phyloP scores from a whole-genome alignment of 2,797 vertebrate genomes.

The Trachops cirrhosus region DNA sequence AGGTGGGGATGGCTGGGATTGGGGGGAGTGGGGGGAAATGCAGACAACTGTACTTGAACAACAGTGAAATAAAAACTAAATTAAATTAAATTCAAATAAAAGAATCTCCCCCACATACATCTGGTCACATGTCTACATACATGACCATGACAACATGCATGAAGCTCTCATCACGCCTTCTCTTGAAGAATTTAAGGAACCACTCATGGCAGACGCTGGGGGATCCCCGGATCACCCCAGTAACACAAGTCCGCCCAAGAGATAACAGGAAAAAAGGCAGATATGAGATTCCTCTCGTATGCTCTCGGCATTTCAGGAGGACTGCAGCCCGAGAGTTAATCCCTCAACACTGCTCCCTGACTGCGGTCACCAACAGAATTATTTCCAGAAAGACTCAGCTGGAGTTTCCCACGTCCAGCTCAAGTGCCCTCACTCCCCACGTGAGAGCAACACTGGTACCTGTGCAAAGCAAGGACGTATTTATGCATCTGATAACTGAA shows the following conservation, averaged over 20 bases:
- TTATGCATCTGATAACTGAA: not conserved
- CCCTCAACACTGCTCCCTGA: not conserved
- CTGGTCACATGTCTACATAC: not conserved
- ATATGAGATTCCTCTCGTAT: not conserved
- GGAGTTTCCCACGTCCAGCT: not conserved
- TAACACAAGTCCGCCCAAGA: not conserved
- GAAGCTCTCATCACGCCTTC: not conserved
- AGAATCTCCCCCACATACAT: not conserved
- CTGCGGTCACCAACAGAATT: not conserved
- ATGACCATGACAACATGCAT: not conserved
- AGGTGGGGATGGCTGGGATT: too few relatives aligned
- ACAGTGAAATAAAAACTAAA: not conserved
- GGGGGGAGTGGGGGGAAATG: too few relatives aligned
- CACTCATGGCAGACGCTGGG: rapidly evolving
- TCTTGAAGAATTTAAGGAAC: not conserved
- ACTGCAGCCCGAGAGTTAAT: not conserved
- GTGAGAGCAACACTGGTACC: not conserved
- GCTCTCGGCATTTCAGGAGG: not conserved
- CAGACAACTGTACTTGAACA: too few relatives aligned
- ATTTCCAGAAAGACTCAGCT: not conserved
- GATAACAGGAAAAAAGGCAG: not conserved
- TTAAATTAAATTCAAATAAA: too few relatives aligned
- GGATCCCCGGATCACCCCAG: not conserved
- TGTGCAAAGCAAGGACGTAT: not conserved
- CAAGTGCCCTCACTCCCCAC: not conserved